Conservation (phyloP, 2,888 invertebrate species). For the Pristionchus entomophagus region DNA sequence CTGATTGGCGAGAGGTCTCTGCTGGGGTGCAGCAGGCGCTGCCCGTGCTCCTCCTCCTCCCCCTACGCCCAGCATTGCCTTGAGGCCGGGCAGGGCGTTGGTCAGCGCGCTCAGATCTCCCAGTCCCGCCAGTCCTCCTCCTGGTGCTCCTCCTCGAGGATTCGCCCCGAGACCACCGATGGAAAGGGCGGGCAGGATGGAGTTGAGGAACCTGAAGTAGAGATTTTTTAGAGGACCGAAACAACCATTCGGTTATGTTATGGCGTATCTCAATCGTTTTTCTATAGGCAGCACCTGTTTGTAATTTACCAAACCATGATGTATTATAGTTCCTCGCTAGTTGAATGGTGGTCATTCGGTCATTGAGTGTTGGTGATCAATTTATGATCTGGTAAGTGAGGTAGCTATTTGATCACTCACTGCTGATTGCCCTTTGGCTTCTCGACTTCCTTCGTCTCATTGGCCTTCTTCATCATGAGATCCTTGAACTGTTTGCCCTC, state of each 20-base stretch:
- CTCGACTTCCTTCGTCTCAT: slow-evolving; percentile 61
- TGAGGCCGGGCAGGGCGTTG: not conserved
- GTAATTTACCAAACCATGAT: too few species aligned
- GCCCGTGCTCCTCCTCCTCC: not conserved
- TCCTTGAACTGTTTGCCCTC: slow-evolving; percentile 69
- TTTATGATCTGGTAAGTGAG: not conserved
- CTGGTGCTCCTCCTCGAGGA: not conserved
- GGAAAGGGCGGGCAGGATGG: slow-evolving; percentile 18
- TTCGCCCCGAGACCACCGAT: not conserved
- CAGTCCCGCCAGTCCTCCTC: not conserved
- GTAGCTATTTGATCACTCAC: not conserved
- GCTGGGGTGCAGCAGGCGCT: not conserved
- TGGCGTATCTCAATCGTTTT: too few species aligned
- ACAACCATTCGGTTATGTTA: too few species aligned
- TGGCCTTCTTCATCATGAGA: slow-evolving; percentile 74
- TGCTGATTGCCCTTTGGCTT: not conserved
- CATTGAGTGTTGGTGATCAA: not conserved
- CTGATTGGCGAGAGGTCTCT: not conserved
- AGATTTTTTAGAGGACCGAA: too few species aligned
- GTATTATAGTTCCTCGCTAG: too few species aligned
- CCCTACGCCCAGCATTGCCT: not conserved
- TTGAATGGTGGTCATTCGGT: too few species aligned
- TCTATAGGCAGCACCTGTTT: too few species aligned
- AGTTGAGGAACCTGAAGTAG: slow-evolving; percentile 2
- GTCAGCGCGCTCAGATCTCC: not conserved